Evolutionary conservation across 1,140 invertebrate genomes (phyloP).

Genomic region (Papilio glaucus): DNA sequence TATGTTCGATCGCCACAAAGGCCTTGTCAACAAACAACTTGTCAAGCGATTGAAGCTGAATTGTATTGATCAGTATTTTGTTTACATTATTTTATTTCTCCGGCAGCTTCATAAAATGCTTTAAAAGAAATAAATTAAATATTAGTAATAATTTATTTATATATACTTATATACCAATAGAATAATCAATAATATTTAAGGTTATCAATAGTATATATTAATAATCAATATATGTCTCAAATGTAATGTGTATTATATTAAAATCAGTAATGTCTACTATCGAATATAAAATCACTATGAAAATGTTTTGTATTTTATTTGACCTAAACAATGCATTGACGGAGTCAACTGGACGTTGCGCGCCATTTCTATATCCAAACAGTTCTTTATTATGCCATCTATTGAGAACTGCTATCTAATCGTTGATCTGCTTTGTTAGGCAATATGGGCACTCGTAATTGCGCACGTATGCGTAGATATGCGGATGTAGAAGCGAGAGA

Average conservation of each 20-base stretch:
- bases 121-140: slow-evolving; percentile 8
- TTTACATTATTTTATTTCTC: neutral
- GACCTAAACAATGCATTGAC: no score
- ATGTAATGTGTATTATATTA: slow-evolving; percentile 12
- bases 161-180: neutral
- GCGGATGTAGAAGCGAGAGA: no score
- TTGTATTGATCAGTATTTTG: slow-evolving; percentile 14
- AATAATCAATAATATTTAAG: neutral
- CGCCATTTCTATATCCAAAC: no score
- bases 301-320: neutral
- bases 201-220: slow-evolving; percentile 8
- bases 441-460: no score
- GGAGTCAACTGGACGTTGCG: no score
- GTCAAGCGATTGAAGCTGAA: neutral
- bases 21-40: neutral
- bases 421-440: no score
- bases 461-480: no score
- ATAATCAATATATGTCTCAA: neutral
- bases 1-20: neutral
- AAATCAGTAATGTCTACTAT: slow-evolving; percentile 15
- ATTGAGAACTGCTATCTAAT: no score
- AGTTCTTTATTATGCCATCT: no score
- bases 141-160: slow-evolving; percentile 4
- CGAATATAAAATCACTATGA: slow-evolving; percentile 1
- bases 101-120: slow-evolving; percentile 1